Conservation (phyloP, 2,797 vertebrate species). For the Rhabdophis nuchalis region DNA sequence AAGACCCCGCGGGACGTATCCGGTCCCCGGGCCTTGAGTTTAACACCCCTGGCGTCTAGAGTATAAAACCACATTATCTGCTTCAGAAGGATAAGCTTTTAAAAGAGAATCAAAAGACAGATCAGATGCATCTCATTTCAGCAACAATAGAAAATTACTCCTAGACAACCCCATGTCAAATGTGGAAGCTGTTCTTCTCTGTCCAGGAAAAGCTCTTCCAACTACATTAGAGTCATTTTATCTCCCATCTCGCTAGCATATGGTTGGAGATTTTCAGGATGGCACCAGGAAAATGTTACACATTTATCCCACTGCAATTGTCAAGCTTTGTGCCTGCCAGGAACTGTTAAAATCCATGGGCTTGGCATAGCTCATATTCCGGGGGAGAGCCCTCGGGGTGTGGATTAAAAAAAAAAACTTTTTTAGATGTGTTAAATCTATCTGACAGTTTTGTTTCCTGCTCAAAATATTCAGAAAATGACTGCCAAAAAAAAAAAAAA, state of each 20-base stretch:
- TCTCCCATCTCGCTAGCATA: neutral
- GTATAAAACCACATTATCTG: conserved; percentile 14
- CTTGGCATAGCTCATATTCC: neutral
- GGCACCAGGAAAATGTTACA: neutral
- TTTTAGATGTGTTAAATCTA: neutral
- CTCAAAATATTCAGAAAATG: neutral
- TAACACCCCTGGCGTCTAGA: neutral
- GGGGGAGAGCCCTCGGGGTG: neutral
- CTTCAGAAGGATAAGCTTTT: conserved; percentile 40
- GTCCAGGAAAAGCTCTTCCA: neutral
- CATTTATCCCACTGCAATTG: neutral
- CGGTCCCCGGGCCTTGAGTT: too few species aligned
- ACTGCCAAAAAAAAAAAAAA: neutral
- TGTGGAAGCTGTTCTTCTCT: neutral
- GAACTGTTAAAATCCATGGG: neutral
- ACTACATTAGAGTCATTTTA: neutral
- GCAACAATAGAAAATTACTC: neutral
- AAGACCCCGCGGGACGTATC: too few species aligned
- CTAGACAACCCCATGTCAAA: neutral
- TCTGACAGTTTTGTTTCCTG: neutral
- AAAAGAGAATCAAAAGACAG: neutral
- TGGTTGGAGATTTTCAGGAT: neutral
- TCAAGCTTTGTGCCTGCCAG: neutral
- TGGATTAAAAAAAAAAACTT: neutral
- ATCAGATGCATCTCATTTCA: neutral